phyloP scores from a whole-genome alignment of 1,140 invertebrate species.

The Papilio polytes region DNA sequence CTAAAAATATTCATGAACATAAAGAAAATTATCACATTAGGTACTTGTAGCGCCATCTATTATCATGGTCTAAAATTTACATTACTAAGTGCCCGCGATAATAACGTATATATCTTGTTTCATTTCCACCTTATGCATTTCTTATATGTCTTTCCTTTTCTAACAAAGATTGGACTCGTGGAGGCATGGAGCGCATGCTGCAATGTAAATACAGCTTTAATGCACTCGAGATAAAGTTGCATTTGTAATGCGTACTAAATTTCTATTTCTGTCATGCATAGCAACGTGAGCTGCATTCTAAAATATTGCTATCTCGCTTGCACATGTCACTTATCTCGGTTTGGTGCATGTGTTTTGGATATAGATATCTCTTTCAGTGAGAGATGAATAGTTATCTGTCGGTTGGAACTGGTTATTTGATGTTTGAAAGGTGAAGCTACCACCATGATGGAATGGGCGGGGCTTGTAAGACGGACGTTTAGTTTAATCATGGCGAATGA shows the following conservation, averaged over 20 bases:
- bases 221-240: constrained; percentile 68
- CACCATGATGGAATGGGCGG: constrained; percentile 82
- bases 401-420: constrained; percentile 65
- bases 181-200: constrained; percentile 49
- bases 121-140: constrained; percentile 58
- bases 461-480: constrained; percentile 48
- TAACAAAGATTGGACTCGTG: constrained; percentile 50
- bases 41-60: constrained; percentile 72
- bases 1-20: not conserved
- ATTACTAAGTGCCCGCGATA: constrained; percentile 55
- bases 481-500: constrained; percentile 38
- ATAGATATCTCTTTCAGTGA: constrained; percentile 78
- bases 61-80: constrained; percentile 53
- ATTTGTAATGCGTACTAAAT: constrained; percentile 67
- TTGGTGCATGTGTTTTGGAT: constrained; percentile 75
- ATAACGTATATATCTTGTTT: constrained; percentile 60
- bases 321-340: constrained; percentile 68
- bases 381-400: constrained; percentile 77
- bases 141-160: constrained; percentile 64
- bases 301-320: constrained; percentile 75
- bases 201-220: constrained; percentile 71
- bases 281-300: constrained; percentile 66
- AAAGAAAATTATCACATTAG: constrained; percentile 22
- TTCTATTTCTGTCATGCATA: constrained; percentile 43
- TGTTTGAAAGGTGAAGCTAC: constrained; percentile 59